Percentiles rank a stretch among this genome's conserved stretches.
These are phyloP conservation scores for Timandra comae DNA, from an alignment of 2,888 invertebrate genomes.

Conservation along the genomic window DNA sequence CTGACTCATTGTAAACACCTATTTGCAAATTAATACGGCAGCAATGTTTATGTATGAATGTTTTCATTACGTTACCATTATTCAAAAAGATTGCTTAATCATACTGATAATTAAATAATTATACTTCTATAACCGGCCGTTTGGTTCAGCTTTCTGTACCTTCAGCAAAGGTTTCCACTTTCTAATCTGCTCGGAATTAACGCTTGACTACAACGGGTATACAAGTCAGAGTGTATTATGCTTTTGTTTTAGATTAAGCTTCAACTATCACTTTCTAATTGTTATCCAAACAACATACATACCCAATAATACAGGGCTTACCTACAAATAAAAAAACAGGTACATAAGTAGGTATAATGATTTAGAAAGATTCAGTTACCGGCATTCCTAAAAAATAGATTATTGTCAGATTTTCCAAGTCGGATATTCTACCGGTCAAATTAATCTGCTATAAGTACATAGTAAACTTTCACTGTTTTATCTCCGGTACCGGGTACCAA, in stretches of 20 bases:
- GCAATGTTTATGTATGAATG: constrained; percentile 22
- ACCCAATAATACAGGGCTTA: too few relatives aligned
- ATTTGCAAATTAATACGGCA: constrained; percentile 28
- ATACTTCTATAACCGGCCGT: constrained; percentile 24
- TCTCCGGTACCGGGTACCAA: constrained; percentile 25
- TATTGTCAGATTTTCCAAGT: too few relatives aligned
- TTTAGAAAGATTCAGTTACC: too few relatives aligned
- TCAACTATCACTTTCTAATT: constrained; percentile 55
- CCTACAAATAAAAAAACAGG: too few relatives aligned
- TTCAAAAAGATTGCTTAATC: constrained; percentile 12
- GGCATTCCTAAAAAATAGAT: too few relatives aligned
- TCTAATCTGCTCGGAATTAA: constrained; percentile 61
- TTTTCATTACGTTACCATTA: constrained; percentile 8
- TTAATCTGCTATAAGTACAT: too few relatives aligned
- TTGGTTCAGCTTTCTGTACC: constrained; percentile 36
- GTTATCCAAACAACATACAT: too few relatives aligned
- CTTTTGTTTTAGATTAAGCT: constrained; percentile 54
- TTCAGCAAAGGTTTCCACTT: constrained; percentile 55
- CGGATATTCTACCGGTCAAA: too few relatives aligned
- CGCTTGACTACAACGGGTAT: constrained; percentile 41
- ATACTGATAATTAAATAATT: constrained; percentile 14
- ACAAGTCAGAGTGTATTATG: constrained; percentile 48
- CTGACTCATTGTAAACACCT: constrained; percentile 23
- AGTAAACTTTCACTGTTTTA: constrained; percentile 56
- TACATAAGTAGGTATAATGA: too few relatives aligned